Percentiles rank a stretch among this genome's conserved stretches.
Evolutionary conservation across 2,797 vertebrate species (phyloP).

Genomic region (Myotis daubentonii): DNA sequence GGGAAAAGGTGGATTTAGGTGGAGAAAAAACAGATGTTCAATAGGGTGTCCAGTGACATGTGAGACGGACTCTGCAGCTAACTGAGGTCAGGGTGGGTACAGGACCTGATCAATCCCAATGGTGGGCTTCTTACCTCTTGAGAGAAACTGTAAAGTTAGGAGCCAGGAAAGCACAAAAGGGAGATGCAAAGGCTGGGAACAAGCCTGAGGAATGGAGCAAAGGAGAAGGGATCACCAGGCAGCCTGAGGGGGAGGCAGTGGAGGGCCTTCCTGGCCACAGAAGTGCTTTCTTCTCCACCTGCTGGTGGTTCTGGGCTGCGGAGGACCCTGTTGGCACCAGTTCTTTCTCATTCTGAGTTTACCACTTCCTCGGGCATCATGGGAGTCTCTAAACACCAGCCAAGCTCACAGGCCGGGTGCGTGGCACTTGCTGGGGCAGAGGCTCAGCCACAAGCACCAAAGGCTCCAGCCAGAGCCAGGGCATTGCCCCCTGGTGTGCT

Average conservation of each 20-base stretch:
- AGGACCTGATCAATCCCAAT: neutral
- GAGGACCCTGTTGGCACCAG: too few species aligned
- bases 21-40: neutral
- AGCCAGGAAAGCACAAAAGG: neutral
- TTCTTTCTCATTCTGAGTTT: too few species aligned
- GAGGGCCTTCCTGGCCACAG: neutral
- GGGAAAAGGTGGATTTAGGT: neutral
- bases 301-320: neutral
- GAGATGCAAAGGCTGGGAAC: neutral
- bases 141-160: neutral
- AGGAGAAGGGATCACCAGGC: neutral
- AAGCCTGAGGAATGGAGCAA: neutral
- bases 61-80: neutral
- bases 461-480: too few species aligned
- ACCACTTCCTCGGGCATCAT: too few species aligned
- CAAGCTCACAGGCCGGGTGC: too few species aligned
- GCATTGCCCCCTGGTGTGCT: too few species aligned
- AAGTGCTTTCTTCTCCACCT: neutral
- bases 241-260: neutral
- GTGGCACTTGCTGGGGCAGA: too few species aligned
- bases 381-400: too few species aligned
- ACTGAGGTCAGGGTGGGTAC: neutral
- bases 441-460: too few species aligned
- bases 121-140: neutral
- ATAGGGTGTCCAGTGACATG: neutral